Conservation (phyloP, 2,888 invertebrate species). For the Aleiodes testaceus region DNA sequence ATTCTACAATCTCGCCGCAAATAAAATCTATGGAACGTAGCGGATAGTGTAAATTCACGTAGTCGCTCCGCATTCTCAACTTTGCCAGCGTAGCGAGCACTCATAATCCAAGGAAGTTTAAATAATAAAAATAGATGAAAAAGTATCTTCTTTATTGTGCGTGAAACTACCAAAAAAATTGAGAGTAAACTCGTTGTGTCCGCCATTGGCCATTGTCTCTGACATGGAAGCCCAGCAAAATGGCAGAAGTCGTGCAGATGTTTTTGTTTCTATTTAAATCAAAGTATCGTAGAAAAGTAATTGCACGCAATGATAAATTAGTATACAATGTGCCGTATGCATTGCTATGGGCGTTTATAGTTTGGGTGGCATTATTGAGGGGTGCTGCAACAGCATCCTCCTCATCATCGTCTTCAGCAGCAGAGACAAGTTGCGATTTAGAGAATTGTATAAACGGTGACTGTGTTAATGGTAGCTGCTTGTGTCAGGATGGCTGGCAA, state of each 20-base stretch:
- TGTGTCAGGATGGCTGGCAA: constrained; percentile 94
- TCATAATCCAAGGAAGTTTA: no score
- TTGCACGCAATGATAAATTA: constrained; percentile 59
- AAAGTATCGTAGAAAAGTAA: constrained; percentile 86
- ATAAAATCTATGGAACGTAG: neutral
- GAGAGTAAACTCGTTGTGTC: constrained; percentile 52
- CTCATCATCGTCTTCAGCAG: constrained; percentile 52
- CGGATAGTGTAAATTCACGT: constrained; percentile 24
- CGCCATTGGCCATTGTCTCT: constrained; percentile 71
- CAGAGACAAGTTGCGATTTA: constrained; percentile 69
- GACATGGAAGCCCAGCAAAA: constrained; percentile 78
- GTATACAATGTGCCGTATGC: constrained; percentile 56
- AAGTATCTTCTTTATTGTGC: constrained; percentile 31
- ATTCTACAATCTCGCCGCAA: neutral
- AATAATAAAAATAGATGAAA: constrained; percentile 12
- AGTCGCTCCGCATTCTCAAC: constrained; percentile 45
- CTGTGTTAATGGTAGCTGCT: constrained; percentile 90
- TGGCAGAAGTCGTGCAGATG: constrained; percentile 89
- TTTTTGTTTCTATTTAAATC: constrained; percentile 90
- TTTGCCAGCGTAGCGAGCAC: constrained; percentile 33
- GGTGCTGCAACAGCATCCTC: constrained; percentile 61
- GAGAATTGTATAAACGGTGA: constrained; percentile 77
- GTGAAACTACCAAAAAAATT: constrained; percentile 32
- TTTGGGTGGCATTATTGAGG: constrained; percentile 63
- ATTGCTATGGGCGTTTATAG: constrained; percentile 55